phyloP scores from a whole-genome alignment of 1,140 invertebrate genomes.

The Neodiprion pinetum region DNA sequence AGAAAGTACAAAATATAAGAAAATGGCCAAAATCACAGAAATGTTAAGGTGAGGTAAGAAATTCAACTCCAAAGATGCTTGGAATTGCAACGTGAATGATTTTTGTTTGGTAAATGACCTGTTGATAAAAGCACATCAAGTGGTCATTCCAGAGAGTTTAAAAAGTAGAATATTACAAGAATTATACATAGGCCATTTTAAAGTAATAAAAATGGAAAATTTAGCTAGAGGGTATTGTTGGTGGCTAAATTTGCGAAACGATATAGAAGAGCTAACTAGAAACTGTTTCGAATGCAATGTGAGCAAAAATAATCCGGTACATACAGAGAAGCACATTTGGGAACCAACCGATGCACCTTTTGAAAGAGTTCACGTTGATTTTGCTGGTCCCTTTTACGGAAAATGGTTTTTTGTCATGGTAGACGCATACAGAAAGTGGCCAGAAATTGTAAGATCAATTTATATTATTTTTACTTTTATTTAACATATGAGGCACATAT shows the following conservation, averaged over 20 bases:
- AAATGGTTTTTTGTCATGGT: slow-evolving; percentile 46
- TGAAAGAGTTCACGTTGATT: slow-evolving; percentile 55
- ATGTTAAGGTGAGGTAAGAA: too few species aligned
- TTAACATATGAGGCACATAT: too few species aligned
- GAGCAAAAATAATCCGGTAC: slow-evolving; percentile 22
- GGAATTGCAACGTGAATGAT: too few species aligned
- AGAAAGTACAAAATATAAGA: too few species aligned
- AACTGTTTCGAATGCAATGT: slow-evolving; percentile 43
- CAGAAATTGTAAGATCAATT: slow-evolving; percentile 29
- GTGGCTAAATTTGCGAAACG: slow-evolving; percentile 53
- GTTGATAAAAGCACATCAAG: too few species aligned
- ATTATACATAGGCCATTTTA: slow-evolving; percentile 52
- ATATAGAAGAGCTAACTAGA: slow-evolving; percentile 44
- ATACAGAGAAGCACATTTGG: slow-evolving; percentile 41
- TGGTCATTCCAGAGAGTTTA: too few species aligned
- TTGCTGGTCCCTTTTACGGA: slow-evolving; percentile 45
- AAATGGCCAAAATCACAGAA: too few species aligned
- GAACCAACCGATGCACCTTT: slow-evolving; percentile 39
- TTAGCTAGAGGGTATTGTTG: slow-evolving; percentile 52
- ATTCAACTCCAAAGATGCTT: too few species aligned
- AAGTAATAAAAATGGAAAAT: slow-evolving; percentile 56
- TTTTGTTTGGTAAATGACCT: too few species aligned
- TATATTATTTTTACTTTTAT: too few species aligned
- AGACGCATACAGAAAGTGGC: slow-evolving; percentile 49
- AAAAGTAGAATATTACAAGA: slow-evolving; percentile 1